These are phyloP conservation scores for Archocentrus centrarchus DNA, from an alignment of 2,113 vertebrate species.

Conservation along the genomic window DNA sequence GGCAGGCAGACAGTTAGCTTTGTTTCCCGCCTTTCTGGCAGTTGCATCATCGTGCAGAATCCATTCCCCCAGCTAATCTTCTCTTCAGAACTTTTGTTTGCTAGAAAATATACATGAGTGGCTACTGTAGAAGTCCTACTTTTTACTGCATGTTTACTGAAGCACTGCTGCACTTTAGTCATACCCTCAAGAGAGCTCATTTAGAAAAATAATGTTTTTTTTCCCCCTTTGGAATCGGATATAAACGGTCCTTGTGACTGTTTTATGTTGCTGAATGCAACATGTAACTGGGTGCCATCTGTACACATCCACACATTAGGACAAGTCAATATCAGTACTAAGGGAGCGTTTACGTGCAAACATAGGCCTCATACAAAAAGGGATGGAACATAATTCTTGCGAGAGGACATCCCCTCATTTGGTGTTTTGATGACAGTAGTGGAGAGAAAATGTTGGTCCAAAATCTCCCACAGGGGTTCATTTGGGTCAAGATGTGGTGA, in stretches of 20 bases:
- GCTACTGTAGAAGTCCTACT: slow-evolving; percentile 13
- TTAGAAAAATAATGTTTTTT: background rate
- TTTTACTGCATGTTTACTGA: slow-evolving; percentile 19
- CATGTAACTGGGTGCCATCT: background rate
- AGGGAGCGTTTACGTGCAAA: slow-evolving; percentile 10
- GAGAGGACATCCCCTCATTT: background rate
- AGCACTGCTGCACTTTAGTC: background rate
- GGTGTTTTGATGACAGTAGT: background rate
- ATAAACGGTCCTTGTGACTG: background rate
- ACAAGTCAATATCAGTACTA: slow-evolving; percentile 27
- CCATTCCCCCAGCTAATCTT: slow-evolving; percentile 33
- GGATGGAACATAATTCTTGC: background rate
- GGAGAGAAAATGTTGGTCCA: background rate
- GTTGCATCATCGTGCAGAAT: slow-evolving; percentile 45
- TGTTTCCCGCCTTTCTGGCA: slow-evolving; percentile 42
- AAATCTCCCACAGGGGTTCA: background rate
- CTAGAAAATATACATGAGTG: slow-evolving; percentile 28
- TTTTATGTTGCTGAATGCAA: slow-evolving; percentile 3
- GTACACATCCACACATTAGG: background rate
- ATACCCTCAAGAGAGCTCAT: slow-evolving; percentile 18
- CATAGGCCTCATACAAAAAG: background rate
- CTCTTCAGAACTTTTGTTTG: slow-evolving; percentile 30
- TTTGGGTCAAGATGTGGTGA: background rate
- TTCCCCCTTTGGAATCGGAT: background rate
- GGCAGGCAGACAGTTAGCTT: slow-evolving; percentile 26